These are phyloP conservation scores for Coreius guichenoti DNA, from an alignment of 2,797 vertebrate genomes.

Conservation along the genomic window DNA sequence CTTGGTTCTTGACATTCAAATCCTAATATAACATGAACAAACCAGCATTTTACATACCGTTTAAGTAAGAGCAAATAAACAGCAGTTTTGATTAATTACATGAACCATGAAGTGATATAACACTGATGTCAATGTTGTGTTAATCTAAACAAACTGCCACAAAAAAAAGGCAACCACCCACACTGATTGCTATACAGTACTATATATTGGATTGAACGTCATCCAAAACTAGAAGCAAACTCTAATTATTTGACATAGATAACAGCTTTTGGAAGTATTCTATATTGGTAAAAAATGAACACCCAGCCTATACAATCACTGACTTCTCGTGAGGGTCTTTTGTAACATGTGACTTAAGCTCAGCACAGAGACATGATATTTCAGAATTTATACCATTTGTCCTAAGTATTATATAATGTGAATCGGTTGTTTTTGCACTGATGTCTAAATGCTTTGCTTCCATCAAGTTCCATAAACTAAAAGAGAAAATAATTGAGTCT, in stretches of 20 bases:
- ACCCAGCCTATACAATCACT: not conserved
- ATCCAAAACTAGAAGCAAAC: not conserved
- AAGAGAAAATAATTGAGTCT: not conserved
- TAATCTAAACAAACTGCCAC: not conserved
- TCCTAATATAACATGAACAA: not conserved
- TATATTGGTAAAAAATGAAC: not conserved
- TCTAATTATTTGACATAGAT: not conserved
- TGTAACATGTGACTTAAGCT: not conserved
- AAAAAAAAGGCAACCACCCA: not conserved
- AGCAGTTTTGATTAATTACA: not conserved
- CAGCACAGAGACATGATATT: not conserved
- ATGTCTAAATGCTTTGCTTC: not conserved
- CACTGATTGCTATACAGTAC: not conserved
- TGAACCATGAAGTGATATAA: not conserved
- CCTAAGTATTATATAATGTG: not conserved
- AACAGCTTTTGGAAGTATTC: constrained; percentile 7
- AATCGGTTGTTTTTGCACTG: not conserved
- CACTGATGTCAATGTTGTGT: not conserved
- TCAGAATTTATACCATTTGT: not conserved
- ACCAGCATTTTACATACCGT: not conserved
- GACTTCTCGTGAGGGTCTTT: not conserved
- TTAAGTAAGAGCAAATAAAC: not conserved
- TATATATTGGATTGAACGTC: not conserved
- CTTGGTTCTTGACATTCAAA: not conserved
- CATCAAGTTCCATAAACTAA: not conserved